These are phyloP conservation scores for Hydrotaea diabolus DNA, from an alignment of 2,888 invertebrate genomes.

Conservation along the genomic window DNA sequence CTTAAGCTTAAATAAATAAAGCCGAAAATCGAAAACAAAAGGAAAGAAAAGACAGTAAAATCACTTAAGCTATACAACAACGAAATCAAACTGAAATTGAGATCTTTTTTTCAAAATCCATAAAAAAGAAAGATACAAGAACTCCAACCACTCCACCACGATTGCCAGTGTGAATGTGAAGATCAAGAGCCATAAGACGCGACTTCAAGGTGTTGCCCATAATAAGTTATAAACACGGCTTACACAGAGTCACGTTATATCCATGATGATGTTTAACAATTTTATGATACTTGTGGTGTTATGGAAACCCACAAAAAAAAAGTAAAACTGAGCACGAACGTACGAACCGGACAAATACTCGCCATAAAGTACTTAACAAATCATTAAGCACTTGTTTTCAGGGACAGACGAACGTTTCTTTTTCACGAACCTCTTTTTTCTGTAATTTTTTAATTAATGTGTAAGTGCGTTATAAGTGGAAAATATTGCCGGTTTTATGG, in stretches of 20 bases:
- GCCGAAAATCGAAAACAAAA: not conserved
- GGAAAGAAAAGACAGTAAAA: not conserved
- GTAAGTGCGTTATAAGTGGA: not conserved
- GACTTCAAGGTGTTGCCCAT: constrained; percentile 47
- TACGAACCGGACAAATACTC: not conserved
- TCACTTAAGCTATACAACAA: not conserved
- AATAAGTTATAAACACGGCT: constrained; percentile 37
- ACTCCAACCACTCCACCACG: not conserved
- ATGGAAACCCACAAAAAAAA: not conserved
- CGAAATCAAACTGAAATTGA: constrained; percentile 43
- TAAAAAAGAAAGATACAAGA: not conserved
- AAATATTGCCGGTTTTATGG: not conserved
- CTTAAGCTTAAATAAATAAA: not conserved
- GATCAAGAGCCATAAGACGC: constrained; percentile 43
- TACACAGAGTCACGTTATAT: constrained; percentile 53
- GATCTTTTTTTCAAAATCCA: constrained; percentile 34
- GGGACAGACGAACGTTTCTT: constrained; percentile 17
- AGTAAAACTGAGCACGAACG: not conserved
- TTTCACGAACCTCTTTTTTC: constrained; percentile 7
- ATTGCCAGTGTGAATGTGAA: constrained; percentile 35
- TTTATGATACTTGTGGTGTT: not conserved
- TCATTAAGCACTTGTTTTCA: constrained; percentile 6
- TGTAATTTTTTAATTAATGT: not conserved
- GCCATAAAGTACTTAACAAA: constrained; percentile 29
- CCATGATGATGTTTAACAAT: not conserved